A percentile compares a stretch with the other conserved stretches of the same genome.
These are phyloP conservation scores for Sphinx pinastri DNA, from an alignment of 2,888 invertebrate genomes.

Conservation along the genomic window DNA sequence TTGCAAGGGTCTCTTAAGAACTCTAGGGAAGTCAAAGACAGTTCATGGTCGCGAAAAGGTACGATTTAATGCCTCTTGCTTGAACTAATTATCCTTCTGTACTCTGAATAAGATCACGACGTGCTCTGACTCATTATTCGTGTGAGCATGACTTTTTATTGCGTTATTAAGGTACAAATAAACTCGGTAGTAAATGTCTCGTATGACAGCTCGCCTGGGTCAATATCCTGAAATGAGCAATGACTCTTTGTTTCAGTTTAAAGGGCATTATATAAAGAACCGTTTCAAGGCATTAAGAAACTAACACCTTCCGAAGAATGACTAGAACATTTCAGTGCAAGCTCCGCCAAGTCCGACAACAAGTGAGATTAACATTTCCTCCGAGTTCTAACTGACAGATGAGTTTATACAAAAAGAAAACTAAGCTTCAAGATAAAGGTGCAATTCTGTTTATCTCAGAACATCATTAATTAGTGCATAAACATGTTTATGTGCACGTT, in stretches of 20 bases:
- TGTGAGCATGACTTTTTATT: background rate
- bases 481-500: slow-evolving; percentile 40
- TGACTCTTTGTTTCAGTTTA: too few species aligned
- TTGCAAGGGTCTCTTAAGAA: background rate
- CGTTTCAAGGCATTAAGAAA: too few species aligned
- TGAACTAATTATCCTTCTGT: background rate
- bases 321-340: too few species aligned
- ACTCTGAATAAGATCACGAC: background rate
- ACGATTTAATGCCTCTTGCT: background rate
- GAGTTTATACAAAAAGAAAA: too few species aligned
- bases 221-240: too few species aligned
- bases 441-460: background rate
- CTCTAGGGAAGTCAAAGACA: slow-evolving; percentile 5
- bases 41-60: slow-evolving; percentile 3
- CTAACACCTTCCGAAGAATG: too few species aligned
- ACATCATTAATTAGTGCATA: slow-evolving; percentile 35
- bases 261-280: too few species aligned
- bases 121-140: background rate
- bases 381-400: too few species aligned
- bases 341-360: too few species aligned
- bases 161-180: background rate
- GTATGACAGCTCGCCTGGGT: too few species aligned
- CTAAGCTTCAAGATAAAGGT: background rate
- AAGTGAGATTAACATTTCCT: too few species aligned
- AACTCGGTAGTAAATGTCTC: too few species aligned